Conservation (phyloP, 2,797 vertebrate species). For the Mus minutoides region DNA sequence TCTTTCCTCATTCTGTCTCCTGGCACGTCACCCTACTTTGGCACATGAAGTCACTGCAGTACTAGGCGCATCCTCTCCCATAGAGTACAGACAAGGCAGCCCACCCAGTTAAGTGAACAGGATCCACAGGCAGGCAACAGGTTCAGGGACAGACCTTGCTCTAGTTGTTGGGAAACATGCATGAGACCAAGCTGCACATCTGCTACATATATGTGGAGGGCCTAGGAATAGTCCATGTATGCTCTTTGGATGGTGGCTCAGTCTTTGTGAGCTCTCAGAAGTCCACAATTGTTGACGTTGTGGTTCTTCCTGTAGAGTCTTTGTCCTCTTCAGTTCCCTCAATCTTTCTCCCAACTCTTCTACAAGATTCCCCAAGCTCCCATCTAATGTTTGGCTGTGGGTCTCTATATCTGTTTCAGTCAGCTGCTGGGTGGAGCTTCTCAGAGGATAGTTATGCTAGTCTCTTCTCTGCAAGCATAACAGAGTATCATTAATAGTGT, state of each 20-base stretch:
- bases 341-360: neutral
- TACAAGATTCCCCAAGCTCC: neutral
- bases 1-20: neutral
- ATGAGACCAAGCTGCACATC: neutral
- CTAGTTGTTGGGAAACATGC: neutral
- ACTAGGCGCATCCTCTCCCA: neutral
- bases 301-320: neutral
- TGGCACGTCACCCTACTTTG: too few species aligned
- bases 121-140: neutral
- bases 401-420: neutral
- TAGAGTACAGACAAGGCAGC: neutral
- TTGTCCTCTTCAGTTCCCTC: neutral
- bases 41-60: neutral
- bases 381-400: neutral
- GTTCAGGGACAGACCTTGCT: neutral
- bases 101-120: neutral
- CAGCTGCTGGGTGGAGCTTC: neutral
- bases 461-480: neutral
- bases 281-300: neutral
- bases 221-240: neutral
- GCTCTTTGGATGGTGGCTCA: neutral
- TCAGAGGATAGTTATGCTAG: neutral
- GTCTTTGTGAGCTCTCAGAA: neutral
- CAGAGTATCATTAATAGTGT: neutral
- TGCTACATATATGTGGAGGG: neutral